Evolutionary conservation across 64 coral and sea anemone genomes (phyloP).

Genomic region (Orbicella faveolata): DNA sequence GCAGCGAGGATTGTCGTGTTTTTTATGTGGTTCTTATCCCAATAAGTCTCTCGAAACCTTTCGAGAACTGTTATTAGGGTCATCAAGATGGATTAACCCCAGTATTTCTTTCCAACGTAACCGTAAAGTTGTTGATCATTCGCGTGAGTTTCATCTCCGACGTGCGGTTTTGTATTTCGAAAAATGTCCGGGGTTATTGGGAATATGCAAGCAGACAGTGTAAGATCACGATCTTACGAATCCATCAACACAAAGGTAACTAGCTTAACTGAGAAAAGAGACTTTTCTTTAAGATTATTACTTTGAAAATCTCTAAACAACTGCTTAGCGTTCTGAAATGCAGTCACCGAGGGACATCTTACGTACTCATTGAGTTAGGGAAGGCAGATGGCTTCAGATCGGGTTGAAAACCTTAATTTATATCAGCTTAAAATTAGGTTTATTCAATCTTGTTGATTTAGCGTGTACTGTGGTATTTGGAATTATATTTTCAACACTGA

Average conservation of each 20-base stretch:
- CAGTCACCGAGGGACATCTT: too few species aligned
- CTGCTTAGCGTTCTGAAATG: background rate
- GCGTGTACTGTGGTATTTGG: background rate
- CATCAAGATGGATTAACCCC: background rate
- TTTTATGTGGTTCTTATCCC: background rate
- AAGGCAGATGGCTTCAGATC: background rate
- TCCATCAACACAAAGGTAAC: slow-evolving; percentile 61
- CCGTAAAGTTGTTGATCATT: background rate
- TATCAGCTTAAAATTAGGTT: slow-evolving; percentile 38
- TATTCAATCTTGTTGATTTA: slow-evolving; percentile 16
- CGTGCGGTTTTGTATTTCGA: background rate
- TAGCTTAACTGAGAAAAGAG: background rate
- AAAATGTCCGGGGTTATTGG: slow-evolving; percentile 67
- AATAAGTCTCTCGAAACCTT: background rate
- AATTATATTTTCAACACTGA: background rate
- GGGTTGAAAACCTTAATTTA: background rate
- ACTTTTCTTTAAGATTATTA: background rate
- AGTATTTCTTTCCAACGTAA: too few species aligned
- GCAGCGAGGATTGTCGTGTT: background rate
- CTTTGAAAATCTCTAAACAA: too few species aligned
- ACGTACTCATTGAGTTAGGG: background rate
- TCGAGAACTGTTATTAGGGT: background rate
- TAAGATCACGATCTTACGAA: slow-evolving; percentile 58
- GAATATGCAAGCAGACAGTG: slow-evolving; percentile 3
- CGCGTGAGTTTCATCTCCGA: background rate